Conservation (phyloP, 1,140 invertebrate species). For the Penaeus indicus region DNA sequence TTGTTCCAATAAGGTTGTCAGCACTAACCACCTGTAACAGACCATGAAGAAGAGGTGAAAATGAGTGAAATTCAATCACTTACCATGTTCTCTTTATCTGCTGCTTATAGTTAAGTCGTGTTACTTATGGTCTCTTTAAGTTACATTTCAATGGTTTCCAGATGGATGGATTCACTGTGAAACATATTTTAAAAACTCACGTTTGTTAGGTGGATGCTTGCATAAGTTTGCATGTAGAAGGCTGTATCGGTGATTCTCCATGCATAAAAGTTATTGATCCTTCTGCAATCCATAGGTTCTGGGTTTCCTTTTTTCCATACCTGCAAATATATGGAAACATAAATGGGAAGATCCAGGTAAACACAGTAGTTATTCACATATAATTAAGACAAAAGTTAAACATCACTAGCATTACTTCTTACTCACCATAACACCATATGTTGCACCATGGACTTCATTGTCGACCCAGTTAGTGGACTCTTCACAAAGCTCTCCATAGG, state of each 20-base stretch:
- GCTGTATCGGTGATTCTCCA: constrained; percentile 39
- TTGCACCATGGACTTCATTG: constrained; percentile 56
- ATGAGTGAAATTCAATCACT: too few species aligned
- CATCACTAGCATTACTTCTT: neutral
- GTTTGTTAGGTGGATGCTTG: constrained; percentile 11
- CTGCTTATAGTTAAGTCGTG: too few species aligned
- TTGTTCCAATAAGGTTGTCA: neutral
- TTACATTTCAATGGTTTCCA: too few species aligned
- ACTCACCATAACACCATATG: constrained; percentile 55
- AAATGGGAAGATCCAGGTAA: neutral
- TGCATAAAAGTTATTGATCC: constrained; percentile 42
- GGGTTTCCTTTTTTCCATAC: neutral
- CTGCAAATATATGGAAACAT: neutral
- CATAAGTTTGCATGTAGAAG: constrained; percentile 46
- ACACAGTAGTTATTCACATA: neutral
- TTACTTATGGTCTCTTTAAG: too few species aligned
- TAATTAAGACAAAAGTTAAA: neutral
- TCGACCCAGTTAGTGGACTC: constrained; percentile 40
- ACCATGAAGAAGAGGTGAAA: too few species aligned
- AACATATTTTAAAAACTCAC: constrained; percentile 12
- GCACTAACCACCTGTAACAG: neutral
- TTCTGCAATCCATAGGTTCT: neutral
- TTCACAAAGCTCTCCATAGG: constrained; percentile 48
- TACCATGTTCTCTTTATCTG: neutral
- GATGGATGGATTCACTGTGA: neutral